Evolutionary conservation across 1,140 invertebrate species (phyloP), one percentile per base, ranked within the genome.

Genomic region (Drosophila pseudoobscura): DNA sequence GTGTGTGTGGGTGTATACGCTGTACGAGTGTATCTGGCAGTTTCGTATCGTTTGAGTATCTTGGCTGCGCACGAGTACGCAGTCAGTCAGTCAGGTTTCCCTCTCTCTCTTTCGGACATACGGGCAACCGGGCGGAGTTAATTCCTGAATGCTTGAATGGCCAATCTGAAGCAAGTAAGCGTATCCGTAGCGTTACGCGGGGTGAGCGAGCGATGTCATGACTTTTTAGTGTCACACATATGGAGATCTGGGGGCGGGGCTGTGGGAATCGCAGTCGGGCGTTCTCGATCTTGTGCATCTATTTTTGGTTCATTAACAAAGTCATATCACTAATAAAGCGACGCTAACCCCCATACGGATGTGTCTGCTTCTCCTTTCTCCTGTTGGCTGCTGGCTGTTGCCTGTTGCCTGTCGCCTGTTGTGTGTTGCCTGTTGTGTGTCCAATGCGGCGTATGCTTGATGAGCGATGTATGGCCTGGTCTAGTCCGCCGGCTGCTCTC

Each of bases 81-180:
- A 63, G 53, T 63, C 53, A 52, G 56, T 73, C 35, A 39, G 35
- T 39, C 35, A 39, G 35, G 56, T 35, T 63, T 65, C 75, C 71
- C 82, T 70, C 73, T 63, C 64, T 78, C 62, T 54, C 55, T 71
- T 69, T 78, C 61, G 62, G 74, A 75, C 87, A 80, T 71, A 88
- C 83, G 88, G 24, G 24, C 88, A 90, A 85, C 89, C 90, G 90
- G 90, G 90, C 90, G 90, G 90, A 91, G 90, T 91, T 91, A 91
- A 90, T 90, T 89, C 79, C 78, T 89, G 78, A 90, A 91, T 91
- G 90, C 89, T 91, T 91, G 90, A 91, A 91, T 91, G 90, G 90
- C 90, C 90, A 91, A 91, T 91, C 90, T 91, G 83, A 90, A 91
- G 83, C 90, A 91, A 91, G 90, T 89, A 91, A 91, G 90, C 90